These are phyloP conservation scores for Stomorhina lunata DNA, from an alignment of 2,888 invertebrate species.

Conservation along the genomic window DNA sequence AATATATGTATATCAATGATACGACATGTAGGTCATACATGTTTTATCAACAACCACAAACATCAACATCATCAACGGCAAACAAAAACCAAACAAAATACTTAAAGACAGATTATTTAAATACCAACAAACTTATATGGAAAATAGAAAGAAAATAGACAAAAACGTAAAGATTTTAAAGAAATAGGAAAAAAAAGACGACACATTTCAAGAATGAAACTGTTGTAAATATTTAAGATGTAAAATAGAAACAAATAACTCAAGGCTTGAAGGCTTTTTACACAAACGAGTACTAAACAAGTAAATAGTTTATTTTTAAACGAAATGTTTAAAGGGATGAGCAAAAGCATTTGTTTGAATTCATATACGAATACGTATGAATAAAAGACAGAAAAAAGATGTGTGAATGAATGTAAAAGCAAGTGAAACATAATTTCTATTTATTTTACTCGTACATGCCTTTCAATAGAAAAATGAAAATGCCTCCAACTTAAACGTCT, in stretches of 20 bases:
- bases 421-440: too few relatives aligned
- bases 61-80: background rate
- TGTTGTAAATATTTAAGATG: conserved; percentile 33
- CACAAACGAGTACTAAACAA: background rate
- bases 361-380: background rate
- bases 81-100: background rate
- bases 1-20: background rate
- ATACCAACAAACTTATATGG: background rate
- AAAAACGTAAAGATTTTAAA: background rate
- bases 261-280: conserved; percentile 9
- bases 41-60: background rate
- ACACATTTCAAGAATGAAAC: background rate
- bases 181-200: background rate
- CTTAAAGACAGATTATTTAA: background rate
- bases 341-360: background rate
- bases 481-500: too few relatives aligned
- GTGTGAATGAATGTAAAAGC: too few relatives aligned
- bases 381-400: too few relatives aligned
- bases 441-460: too few relatives aligned
- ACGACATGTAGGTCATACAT: background rate
- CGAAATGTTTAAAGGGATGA: background rate
- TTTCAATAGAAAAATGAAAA: too few relatives aligned
- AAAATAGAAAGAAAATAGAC: background rate
- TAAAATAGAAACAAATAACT: conserved; percentile 46
- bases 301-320: background rate